Base-by-base conservation (phyloP, 2,888 invertebrate species). In the Tiliacea aurago region DNA sequence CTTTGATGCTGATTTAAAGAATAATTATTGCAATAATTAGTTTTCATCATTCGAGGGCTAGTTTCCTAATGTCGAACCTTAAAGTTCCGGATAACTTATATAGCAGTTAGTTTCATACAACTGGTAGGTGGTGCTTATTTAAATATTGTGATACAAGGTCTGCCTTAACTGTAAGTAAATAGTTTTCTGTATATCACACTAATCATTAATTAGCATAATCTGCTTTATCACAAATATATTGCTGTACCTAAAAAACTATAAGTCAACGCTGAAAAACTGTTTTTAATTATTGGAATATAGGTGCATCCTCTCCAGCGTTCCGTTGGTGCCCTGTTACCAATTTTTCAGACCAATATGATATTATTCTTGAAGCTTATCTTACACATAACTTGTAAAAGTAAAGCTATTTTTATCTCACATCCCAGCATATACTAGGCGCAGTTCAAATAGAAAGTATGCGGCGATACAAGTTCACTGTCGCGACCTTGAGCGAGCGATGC, bases 401-500 rank as follows among this genome's bases (percentile, higher is more conserved):
- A 28, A 47, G 18, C 13, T 37, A 3, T 37, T 55, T 70, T 67
- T 51, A 72, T 84, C 58, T 70, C 2, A 5, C 3, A 56, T 13
- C 10, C 10, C 11, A 62, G 49, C 85, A 15, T 86, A 83, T 86
- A 80, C 83, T 77, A 55, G 7, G 28, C 15, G 11, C 64, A 86
- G 68, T 73, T 87, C 90, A 93, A 94, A 94, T 94, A 95, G 95
- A 95, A 95, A 95, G 95, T 94, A 91, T 90, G 86, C 80, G 80
- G 75, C 74, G 70, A 37, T 65, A 70, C 81, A 90, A 91, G 95
- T 93, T 94, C 94, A 93, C 86, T 93, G 93, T 70, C 90, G 83
- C 86, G 92, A 90, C 95, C 95, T 95, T 95, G 93, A 87, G 73
- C 80, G 80, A 71, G 74, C 78, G 81, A 80, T 84, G 86, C 81